Evolutionary conservation across 2,888 invertebrate species (phyloP).

Genomic region (Pandemis heparana): DNA sequence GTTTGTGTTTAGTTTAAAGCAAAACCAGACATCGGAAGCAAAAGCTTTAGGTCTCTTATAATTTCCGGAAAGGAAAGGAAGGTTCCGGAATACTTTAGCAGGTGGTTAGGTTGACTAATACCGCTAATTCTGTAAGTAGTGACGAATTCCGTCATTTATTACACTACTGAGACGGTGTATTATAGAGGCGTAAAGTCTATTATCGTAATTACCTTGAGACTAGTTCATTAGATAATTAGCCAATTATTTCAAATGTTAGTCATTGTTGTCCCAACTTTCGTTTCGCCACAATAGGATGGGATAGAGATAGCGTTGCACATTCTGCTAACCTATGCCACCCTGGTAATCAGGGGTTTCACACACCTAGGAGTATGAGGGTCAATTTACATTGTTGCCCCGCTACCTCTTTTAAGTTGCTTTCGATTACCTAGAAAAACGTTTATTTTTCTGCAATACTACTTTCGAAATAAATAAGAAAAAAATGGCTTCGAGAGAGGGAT

Average conservation of each 20-base stretch:
- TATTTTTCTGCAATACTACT: too few relatives aligned
- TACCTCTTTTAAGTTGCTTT: not conserved
- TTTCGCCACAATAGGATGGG: constrained; percentile 41
- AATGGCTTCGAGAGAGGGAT: too few relatives aligned
- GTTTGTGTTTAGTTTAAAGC: not conserved
- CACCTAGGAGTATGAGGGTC: not conserved
- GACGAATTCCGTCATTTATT: too few relatives aligned
- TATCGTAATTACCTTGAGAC: not conserved
- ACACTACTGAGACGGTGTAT: too few relatives aligned
- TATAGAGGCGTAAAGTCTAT: not conserved
- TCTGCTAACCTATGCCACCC: constrained; percentile 37
- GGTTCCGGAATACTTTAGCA: too few relatives aligned
- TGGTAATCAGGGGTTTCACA: constrained; percentile 41
- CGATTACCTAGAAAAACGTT: not conserved
- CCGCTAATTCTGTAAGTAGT: too few relatives aligned
- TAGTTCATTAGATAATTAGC: not conserved
- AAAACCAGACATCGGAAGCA: not conserved
- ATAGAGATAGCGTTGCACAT: constrained; percentile 26
- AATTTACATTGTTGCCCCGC: not conserved
- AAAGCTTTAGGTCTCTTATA: too few relatives aligned
- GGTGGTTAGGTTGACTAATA: too few relatives aligned
- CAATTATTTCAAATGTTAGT: constrained; percentile 8
- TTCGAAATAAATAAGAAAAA: too few relatives aligned
- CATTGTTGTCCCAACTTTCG: constrained; percentile 22
- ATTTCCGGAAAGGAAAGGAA: too few relatives aligned